Base-by-base conservation (phyloP, 2,113 vertebrate genomes). In the Phoxinus phoxinus region DNA sequence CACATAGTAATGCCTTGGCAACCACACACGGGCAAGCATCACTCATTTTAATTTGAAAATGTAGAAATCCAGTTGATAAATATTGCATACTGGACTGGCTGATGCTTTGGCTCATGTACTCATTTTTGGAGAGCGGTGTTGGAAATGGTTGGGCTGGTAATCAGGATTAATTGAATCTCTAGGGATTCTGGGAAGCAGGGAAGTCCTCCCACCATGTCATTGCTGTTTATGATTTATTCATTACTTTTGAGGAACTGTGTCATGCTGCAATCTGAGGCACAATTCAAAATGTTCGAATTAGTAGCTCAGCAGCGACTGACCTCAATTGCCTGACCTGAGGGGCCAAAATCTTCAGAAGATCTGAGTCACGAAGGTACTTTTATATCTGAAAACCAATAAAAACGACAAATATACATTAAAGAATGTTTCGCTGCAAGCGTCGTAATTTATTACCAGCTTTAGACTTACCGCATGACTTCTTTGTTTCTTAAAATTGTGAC, bases 111-210 rank as follows among this genome's bases (percentile, higher is more conserved):
- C 53, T 79, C 48, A 19, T 58, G 9, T 37, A 15, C 30, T 59
- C 3, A 4, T 9, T 71, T 35, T 71, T 41, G 35, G 67, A 71
- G 35, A 48, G n/a, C 44, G 19, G 12, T 79, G 76, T 15, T 79
- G 76, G 76, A 37, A 79, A 56, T 77, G 48, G 27, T 56, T 77
- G 25, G 9, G 25, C 27, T 56, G 46, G 25, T 53, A 79, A 79
- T 59, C 76, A 32, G 30, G 53, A 58, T 59, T 79, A 79, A 79
- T 79, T 79, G 76, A 79, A 37, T 79, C 86, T 85, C 86, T 23
- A 27, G 86, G 89, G 89, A 90, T 90, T 89, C 81, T 74, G 21
- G 21, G 27, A 89, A 76, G 35, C 87, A 59, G 76, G 76, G 53
- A 58, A 58, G 76, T 79, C 56, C 30, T 79, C 51, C 76, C 56